Evolutionary conservation across 2,888 invertebrate species (phyloP).

Genomic region (Bugulina stolonifera): DNA sequence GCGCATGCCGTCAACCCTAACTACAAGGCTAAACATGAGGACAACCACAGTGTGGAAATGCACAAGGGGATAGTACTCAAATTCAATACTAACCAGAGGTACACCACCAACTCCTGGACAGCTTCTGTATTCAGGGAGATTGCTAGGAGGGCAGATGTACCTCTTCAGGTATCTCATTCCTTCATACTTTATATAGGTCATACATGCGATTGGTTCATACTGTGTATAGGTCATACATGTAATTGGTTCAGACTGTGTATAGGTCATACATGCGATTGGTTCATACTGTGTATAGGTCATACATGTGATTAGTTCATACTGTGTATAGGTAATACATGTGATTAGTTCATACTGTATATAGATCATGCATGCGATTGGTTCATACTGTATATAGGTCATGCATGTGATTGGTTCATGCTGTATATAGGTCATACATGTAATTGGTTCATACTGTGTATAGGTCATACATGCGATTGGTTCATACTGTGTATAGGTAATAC

Average conservation of each 20-base stretch:
- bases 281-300: background rate
- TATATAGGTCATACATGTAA: background rate
- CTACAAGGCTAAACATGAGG: slow-evolving; percentile 54
- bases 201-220: background rate
- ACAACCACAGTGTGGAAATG: slow-evolving; percentile 47
- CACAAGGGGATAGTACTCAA: slow-evolving; percentile 52
- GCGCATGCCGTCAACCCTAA: slow-evolving; percentile 57
- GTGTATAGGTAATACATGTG: background rate
- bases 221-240: background rate
- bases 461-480: background rate
- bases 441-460: background rate
- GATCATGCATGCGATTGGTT: background rate
- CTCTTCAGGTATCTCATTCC: slow-evolving; percentile 50
- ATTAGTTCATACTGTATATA: background rate
- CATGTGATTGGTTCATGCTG: background rate
- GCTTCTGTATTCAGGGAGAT: slow-evolving; percentile 54
- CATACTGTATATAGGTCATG: background rate
- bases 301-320: background rate
- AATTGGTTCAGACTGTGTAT: background rate
- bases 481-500: background rate
- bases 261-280: background rate
- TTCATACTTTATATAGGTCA: background rate
- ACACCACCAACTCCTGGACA: slow-evolving; percentile 56
- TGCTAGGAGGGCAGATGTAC: slow-evolving; percentile 50
- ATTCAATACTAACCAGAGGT: slow-evolving; percentile 56